Conservation (phyloP, 1,140 invertebrate genomes). For the Sitobion miscanthi region DNA sequence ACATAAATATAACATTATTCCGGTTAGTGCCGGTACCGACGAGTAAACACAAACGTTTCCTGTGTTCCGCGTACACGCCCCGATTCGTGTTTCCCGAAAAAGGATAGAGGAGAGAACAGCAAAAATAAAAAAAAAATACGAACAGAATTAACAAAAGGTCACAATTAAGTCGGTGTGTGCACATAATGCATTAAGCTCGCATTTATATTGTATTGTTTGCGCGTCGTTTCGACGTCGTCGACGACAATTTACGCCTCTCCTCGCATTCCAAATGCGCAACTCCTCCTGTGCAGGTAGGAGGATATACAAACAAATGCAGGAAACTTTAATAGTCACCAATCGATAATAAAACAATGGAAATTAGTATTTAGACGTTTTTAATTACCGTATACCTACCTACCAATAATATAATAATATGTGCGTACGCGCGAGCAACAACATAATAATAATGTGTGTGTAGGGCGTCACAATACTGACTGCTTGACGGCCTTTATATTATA, state of each 20-base stretch:
- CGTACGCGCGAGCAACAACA: neutral
- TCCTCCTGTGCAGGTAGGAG: neutral
- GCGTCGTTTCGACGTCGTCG: neutral
- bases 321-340: neutral
- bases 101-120: no score
- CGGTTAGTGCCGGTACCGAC: neutral
- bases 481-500: neutral
- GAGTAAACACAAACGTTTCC: constrained; percentile 36
- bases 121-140: neutral
- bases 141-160: constrained; percentile 37
- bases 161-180: neutral
- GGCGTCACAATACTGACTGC: neutral
- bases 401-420: no score
- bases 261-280: neutral
- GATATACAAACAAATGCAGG: neutral
- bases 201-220: neutral
- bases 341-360: constrained; percentile 29
- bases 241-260: neutral
- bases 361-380: constrained; percentile 10
- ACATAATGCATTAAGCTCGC: neutral
- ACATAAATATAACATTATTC: neutral
- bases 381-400: neutral
- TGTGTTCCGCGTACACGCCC: constrained; percentile 3
- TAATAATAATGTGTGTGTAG: neutral
- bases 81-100: constrained; percentile 35